Evolutionary conservation across 2,113 vertebrate species (phyloP).

Genomic region (Gyps fulvus): DNA sequence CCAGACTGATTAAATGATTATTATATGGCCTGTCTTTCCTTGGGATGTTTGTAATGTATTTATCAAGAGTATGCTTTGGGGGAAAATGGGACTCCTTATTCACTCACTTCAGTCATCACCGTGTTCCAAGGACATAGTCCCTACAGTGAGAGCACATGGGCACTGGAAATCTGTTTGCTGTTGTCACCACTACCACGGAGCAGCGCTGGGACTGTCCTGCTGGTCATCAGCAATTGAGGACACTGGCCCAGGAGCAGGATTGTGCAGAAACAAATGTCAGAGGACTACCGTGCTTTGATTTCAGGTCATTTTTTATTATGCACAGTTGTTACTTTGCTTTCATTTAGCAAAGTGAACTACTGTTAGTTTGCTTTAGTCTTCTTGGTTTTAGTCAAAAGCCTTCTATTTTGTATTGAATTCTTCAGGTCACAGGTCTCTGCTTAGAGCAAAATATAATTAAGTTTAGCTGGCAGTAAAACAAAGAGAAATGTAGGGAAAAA

Average conservation of each 20-base stretch:
- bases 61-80: not conserved
- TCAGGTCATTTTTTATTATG: not conserved
- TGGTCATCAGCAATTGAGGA: not conserved
- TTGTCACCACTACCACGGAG: not conserved
- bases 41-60: not conserved
- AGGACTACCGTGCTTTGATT: not conserved
- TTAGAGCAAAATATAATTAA: not conserved
- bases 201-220: not conserved
- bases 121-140: not conserved
- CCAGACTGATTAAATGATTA: not conserved
- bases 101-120: not conserved
- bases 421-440: not conserved
- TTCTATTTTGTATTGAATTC: not conserved
- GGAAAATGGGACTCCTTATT: not conserved
- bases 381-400: not conserved
- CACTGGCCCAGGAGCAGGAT: not conserved
- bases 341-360: not conserved
- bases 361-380: not conserved
- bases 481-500: not conserved
- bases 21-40: not conserved
- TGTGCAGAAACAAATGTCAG: not conserved
- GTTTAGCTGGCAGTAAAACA: not conserved
- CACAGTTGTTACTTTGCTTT: not conserved
- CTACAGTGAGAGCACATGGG: rapidly evolving
- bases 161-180: not conserved